Percentiles rank a stretch among this genome's conserved stretches.
Conservation (phyloP, 2,797 vertebrate species). For the Ctenopoma multispine region DNA sequence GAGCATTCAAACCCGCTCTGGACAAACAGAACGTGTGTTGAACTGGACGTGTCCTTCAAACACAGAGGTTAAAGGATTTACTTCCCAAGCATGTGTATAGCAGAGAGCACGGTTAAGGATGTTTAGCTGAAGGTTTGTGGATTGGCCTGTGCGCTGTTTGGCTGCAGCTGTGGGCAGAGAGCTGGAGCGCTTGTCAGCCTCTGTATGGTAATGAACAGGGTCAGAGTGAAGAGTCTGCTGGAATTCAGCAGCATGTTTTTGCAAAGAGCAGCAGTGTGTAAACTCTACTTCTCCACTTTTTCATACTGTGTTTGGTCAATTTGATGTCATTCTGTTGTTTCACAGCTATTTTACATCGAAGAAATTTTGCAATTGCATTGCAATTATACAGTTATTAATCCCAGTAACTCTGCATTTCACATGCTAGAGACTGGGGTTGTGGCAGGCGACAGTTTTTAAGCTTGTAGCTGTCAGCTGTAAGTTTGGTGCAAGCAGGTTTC, state of each 20-base stretch:
- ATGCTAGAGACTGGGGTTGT: not conserved
- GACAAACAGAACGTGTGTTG: conserved; percentile 59
- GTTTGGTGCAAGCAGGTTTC: not conserved
- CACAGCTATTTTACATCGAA: not conserved
- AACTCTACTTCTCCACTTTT: conserved; percentile 19
- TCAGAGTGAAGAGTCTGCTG: conserved; percentile 54
- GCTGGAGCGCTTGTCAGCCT: conserved; percentile 59
- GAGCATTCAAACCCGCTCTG: conserved; percentile 47
- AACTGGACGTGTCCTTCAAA: conserved; percentile 61
- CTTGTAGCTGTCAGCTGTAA: too few species aligned
- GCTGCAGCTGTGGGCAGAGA: conserved; percentile 67
- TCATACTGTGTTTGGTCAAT: conserved; percentile 15
- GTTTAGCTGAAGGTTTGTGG: conserved; percentile 66
- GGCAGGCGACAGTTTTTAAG: not conserved
- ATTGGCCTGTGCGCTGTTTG: conserved; percentile 52
- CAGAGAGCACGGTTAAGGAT: conserved; percentile 55
- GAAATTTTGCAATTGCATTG: not conserved
- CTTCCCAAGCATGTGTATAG: conserved; percentile 35
- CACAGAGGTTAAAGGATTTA: conserved; percentile 45
- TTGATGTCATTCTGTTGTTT: conserved; percentile 28
- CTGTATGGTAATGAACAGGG: conserved; percentile 64
- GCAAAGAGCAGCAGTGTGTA: conserved; percentile 53
- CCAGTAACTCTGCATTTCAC: not conserved
- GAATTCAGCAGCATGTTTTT: conserved; percentile 62
- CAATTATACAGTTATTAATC: not conserved